These are phyloP conservation scores for Enteromius trimaculatus DNA, from an alignment of 2,797 vertebrate genomes.

Conservation along the genomic window DNA sequence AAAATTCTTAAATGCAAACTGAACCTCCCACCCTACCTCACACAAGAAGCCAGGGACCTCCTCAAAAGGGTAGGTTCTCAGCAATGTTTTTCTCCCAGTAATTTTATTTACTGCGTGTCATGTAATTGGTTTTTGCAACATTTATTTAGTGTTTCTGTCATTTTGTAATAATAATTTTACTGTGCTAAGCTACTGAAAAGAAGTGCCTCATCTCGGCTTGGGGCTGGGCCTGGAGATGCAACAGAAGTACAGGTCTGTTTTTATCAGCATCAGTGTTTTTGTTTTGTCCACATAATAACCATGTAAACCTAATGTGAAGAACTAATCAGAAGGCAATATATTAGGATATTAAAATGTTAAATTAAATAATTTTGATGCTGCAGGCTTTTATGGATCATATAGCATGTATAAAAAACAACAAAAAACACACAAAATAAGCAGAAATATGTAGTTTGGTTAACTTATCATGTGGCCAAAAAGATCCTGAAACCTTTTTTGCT, in stretches of 20 bases:
- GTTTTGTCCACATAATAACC: not conserved
- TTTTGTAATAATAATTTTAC: not conserved
- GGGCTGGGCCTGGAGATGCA: conserved; percentile 91
- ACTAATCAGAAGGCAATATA: not conserved
- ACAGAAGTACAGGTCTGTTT: conserved; percentile 93
- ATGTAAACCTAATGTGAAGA: not conserved
- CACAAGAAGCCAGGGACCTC: conserved; percentile 98
- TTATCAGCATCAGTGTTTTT: not conserved
- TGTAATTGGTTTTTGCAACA: not conserved
- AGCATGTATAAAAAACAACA: not conserved
- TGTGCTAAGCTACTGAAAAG: conserved; percentile 92
- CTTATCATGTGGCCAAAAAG: too few relatives aligned
- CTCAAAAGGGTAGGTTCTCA: conserved; percentile 88
- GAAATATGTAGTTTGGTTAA: too few relatives aligned
- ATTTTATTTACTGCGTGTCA: not conserved
- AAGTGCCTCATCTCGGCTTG: conserved; percentile 94
- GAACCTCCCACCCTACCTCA: conserved; percentile 99
- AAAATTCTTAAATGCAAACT: conserved; percentile 99
- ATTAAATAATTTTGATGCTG: not conserved
- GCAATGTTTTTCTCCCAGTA: not conserved
- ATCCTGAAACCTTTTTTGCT: too few relatives aligned
- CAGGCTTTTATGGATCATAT: not conserved
- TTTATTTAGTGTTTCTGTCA: not conserved
- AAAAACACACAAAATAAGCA: too few relatives aligned
- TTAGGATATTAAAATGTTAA: not conserved